Evolutionary conservation across 2,888 invertebrate genomes (phyloP).

Genomic region (Argyresthia goedartella): DNA sequence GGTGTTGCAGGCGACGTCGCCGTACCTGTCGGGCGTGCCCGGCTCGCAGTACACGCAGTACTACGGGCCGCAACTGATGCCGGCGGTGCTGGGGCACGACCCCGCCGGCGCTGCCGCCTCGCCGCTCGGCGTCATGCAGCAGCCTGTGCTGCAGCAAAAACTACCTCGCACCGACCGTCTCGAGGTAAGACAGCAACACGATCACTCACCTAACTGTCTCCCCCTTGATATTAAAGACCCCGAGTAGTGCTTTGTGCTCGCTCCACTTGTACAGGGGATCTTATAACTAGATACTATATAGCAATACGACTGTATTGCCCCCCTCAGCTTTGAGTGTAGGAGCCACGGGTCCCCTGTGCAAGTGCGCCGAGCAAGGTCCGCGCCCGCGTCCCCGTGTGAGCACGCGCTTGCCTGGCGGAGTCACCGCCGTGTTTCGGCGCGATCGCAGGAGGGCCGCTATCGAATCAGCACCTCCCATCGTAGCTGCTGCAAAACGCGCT

Average conservation of each 20-base stretch:
- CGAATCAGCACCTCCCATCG: background rate
- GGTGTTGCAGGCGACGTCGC: slow-evolving; percentile 89
- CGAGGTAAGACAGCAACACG: slow-evolving; percentile 87
- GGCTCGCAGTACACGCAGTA: slow-evolving; percentile 93
- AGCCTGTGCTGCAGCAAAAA: slow-evolving; percentile 92
- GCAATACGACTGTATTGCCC: too few species aligned
- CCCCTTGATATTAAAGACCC: slow-evolving; percentile 7
- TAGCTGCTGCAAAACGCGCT: too few species aligned
- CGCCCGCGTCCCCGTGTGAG: slow-evolving; percentile 38
- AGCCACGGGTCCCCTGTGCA: slow-evolving; percentile 35
- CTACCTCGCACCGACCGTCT: slow-evolving; percentile 95
- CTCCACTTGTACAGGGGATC: slow-evolving; percentile 41
- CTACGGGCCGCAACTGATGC: slow-evolving; percentile 91
- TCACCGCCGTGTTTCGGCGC: background rate
- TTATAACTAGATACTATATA: too few species aligned
- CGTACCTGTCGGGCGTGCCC: slow-evolving; percentile 92
- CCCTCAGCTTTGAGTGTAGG: background rate
- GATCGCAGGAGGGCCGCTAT: background rate
- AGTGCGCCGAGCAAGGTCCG: slow-evolving; percentile 34
- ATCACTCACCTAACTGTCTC: background rate
- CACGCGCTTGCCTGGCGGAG: slow-evolving; percentile 4
- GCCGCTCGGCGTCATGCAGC: slow-evolving; percentile 88
- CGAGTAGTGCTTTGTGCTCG: slow-evolving; percentile 49
- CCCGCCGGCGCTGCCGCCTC: slow-evolving; percentile 85
- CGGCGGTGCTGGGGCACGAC: slow-evolving; percentile 90